These are phyloP conservation scores for Callorhinus ursinus DNA, from an alignment of 2,113 vertebrate genomes.

Conservation along the genomic window DNA sequence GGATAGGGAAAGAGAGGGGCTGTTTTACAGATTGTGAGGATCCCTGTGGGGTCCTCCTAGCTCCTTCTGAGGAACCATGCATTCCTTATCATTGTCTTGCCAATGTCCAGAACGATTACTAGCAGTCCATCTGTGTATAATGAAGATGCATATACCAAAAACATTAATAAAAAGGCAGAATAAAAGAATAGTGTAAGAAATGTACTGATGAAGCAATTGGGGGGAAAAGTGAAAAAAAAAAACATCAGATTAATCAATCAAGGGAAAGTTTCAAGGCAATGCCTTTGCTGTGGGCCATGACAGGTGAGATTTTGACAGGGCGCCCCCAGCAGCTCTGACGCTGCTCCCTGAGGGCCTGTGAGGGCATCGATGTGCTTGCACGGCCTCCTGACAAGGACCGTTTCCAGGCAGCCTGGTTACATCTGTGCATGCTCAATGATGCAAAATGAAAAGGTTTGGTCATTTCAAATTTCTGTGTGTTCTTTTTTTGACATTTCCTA, in stretches of 20 bases:
- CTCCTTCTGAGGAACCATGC: not conserved
- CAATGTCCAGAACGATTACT: not conserved
- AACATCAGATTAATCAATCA: not conserved
- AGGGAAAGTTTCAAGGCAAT: not conserved
- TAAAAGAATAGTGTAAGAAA: not conserved
- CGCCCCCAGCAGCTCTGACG: not conserved
- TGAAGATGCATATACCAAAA: not conserved
- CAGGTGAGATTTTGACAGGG: not conserved
- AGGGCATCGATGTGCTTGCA: too few relatives aligned
- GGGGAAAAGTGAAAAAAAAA: not conserved
- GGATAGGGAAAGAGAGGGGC: not conserved
- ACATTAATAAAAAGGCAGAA: not conserved
- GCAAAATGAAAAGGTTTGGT: not conserved
- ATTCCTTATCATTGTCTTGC: not conserved
- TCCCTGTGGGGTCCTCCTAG: not conserved
- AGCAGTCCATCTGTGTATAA: not conserved
- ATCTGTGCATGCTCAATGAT: not conserved
- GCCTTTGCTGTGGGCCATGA: not conserved
- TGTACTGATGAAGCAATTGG: not conserved
- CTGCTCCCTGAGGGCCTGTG: fast-evolving
- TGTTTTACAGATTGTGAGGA: not conserved
- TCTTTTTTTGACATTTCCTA: not conserved
- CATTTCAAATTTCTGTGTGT: not conserved
- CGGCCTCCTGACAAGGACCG: not conserved
- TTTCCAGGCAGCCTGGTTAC: not conserved